These are phyloP conservation scores for Acanthosepion esculentum DNA, from an alignment of 2,888 invertebrate genomes.

Conservation along the genomic window DNA sequence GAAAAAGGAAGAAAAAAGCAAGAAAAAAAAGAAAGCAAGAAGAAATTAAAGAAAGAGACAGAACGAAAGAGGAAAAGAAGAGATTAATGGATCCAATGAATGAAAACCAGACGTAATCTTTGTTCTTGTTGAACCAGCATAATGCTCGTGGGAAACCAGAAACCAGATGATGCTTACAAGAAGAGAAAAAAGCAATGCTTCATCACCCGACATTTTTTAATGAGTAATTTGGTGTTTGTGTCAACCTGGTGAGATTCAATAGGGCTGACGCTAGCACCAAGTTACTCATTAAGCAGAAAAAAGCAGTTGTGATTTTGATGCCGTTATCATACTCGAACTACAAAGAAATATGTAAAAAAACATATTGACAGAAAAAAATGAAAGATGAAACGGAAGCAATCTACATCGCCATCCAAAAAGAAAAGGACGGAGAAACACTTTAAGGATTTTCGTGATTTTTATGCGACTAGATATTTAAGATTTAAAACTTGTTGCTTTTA, in stretches of 20 bases:
- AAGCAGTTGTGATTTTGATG: not conserved
- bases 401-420: too few relatives aligned
- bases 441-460: too few relatives aligned
- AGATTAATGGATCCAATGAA: not conserved
- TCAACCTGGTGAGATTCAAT: not conserved
- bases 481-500: too few relatives aligned
- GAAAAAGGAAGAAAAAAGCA: not conserved
- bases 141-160: too few relatives aligned
- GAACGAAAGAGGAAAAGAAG: too few relatives aligned
- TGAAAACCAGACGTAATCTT: not conserved
- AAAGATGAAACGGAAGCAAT: too few relatives aligned
- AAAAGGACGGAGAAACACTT: too few relatives aligned
- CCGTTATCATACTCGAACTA: not conserved
- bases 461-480: too few relatives aligned
- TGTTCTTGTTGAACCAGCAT: too few relatives aligned
- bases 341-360: not conserved
- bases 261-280: slow-evolving; percentile 44
- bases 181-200: not conserved
- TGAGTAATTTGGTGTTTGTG: slow-evolving; percentile 47
- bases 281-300: slow-evolving; percentile 40
- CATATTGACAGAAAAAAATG: not conserved
- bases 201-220: not conserved
- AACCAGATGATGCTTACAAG: not conserved
- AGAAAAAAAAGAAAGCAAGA: too few relatives aligned
- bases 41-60: too few relatives aligned